These are phyloP conservation scores for Enteromius fasciolatus DNA, from an alignment of 2,797 vertebrate genomes.

Conservation along the genomic window DNA sequence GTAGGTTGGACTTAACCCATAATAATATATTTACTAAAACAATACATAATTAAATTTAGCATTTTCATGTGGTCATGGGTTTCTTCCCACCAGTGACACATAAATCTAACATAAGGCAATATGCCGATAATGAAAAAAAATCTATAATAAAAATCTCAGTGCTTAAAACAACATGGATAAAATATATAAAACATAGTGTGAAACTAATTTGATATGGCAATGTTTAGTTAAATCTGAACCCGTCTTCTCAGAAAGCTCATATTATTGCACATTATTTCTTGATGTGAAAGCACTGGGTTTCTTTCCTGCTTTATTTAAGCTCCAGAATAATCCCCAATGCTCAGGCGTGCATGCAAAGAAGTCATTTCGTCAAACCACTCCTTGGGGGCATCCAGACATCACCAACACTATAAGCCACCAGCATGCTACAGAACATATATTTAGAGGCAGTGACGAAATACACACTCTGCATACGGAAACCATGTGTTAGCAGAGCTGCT, in stretches of 20 bases:
- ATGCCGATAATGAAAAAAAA: background rate
- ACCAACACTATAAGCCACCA: background rate
- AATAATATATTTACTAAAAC: background rate
- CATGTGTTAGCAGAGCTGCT: background rate
- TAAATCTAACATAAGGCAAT: background rate
- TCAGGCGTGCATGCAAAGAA: slow-evolving; percentile 16
- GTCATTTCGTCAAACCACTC: slow-evolving; percentile 12
- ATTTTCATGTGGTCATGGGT: background rate
- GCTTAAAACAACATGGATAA: slow-evolving; percentile 30
- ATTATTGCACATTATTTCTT: slow-evolving; percentile 3
- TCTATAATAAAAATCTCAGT: slow-evolving; percentile 14
- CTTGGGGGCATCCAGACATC: slow-evolving; percentile 2
- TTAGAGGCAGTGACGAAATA: slow-evolving; percentile 9
- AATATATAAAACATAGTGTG: slow-evolving; percentile 1
- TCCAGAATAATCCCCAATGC: slow-evolving; percentile 39
- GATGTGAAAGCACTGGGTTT: background rate
- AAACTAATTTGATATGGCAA: slow-evolving; percentile 29
- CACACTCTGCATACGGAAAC: background rate
- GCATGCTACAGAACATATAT: slow-evolving; percentile 1
- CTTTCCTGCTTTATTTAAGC: slow-evolving; percentile 15
- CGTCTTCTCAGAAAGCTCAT: background rate
- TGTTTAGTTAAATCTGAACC: slow-evolving; percentile 21
- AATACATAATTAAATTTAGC: no score
- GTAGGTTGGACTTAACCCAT: background rate
- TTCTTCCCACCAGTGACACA: background rate